A percentile compares a stretch with the other conserved stretches of the same genome.
phyloP scores from a whole-genome alignment of 2,888 invertebrate species.

The Drosophila bunnanda region DNA sequence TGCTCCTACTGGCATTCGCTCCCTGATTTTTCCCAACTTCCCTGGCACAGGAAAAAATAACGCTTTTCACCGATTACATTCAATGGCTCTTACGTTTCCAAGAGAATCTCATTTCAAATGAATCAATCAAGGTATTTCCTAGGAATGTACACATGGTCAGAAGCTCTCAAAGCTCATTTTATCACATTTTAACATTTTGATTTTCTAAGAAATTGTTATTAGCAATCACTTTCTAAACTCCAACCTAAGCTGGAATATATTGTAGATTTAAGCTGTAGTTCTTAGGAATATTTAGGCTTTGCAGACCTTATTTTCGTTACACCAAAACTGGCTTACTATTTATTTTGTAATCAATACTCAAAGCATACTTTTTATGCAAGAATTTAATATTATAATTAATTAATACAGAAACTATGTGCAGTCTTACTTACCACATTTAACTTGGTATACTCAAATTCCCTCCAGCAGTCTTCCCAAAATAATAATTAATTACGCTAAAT shows the following conservation, averaged over 20 bases:
- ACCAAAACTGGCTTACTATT: not conserved
- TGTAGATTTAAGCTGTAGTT: not conserved
- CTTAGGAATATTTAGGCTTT: not conserved
- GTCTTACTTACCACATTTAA: too few species aligned
- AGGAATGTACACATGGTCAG: not conserved
- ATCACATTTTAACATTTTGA: not conserved
- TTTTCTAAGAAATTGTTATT: not conserved
- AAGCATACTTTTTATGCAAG: not conserved
- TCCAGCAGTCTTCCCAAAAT: too few species aligned
- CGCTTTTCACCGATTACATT: slow-evolving; percentile 4
- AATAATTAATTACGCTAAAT: not conserved
- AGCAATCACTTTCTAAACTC: not conserved
- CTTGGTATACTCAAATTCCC: too few species aligned
- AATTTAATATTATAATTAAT: not conserved
- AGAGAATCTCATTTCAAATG: not conserved
- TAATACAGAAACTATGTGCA: too few species aligned
- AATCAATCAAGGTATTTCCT: not conserved
- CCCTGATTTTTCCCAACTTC: slow-evolving; percentile 13
- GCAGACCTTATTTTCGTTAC: not conserved
- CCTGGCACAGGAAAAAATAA: slow-evolving; percentile 19
- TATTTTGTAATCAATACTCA: not conserved
- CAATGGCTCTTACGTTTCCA: not conserved
- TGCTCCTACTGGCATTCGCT: slow-evolving; percentile 4
- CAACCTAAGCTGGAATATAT: not conserved
- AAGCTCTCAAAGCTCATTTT: not conserved